Base-by-base conservation (phyloP, 2,797 vertebrate genomes). In the Varecia variegata region DNA sequence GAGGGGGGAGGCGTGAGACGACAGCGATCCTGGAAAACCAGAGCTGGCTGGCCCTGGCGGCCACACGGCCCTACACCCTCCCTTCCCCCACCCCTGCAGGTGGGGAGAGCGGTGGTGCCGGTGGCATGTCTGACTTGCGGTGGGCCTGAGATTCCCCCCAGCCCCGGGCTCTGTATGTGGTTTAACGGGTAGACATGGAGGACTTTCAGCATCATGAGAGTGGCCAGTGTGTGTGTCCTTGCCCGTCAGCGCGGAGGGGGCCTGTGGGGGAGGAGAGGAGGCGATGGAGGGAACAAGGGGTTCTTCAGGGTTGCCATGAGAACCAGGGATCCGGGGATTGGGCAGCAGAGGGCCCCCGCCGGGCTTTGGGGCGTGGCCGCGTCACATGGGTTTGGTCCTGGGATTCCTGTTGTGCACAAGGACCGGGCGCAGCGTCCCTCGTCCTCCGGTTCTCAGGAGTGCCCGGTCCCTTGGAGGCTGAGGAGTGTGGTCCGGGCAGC, bases 241-340 rank as follows among this genome's bases (percentile, higher is more conserved):
- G 65, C 58, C n/a, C 68, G 45, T 84, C 52, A 32, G 88, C 18
- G 68, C 15, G 14, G n/a, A 90, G 79, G 43, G 62, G 74, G 23
- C 20, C n/a, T 14, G 3, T 47, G 92, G 70, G 20, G 60, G 58
- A 77, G 45, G 85, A n/a, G 38, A 11, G 23, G 40, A 62, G 5
- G 45, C 74, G 11, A 23, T 15, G 38, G 52, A 60, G 68, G 79
- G 74, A 40, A 54, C 40, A 40, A 84, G 67, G 85, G 54, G 40
- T 67, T 93, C 70, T 94, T 80, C 56, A 21, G 77, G 67, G 73
- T 96, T 90, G 81, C 85, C 18, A 43, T 50, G 73, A 95, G 92
- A 94, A 93, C 83, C 54, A 35, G 84, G 93, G 73, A 81, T 84
- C 83, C 88, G 21, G 95, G 74, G 88, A 88, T 92, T 93, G 88